Percentiles rank a stretch among this genome's conserved stretches.
These are phyloP conservation scores for Orientallactaga bullata DNA, from an alignment of 2,113 vertebrate species.

Conservation along the genomic window DNA sequence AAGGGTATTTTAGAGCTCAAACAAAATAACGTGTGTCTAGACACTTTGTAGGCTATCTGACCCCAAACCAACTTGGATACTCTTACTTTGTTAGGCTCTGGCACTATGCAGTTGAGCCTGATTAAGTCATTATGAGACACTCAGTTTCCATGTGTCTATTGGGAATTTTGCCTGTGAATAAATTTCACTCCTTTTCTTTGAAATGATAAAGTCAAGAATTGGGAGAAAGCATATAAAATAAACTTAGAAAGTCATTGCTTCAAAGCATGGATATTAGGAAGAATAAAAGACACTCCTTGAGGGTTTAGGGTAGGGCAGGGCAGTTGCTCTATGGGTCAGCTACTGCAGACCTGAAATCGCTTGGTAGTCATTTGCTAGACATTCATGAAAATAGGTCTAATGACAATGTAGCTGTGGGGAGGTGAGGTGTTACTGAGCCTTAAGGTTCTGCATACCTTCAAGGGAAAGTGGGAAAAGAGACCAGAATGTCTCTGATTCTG, in stretches of 20 bases:
- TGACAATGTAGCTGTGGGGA: slow-evolving; percentile 50
- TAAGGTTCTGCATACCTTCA: neutral
- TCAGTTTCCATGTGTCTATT: slow-evolving; percentile 45
- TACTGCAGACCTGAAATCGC: neutral
- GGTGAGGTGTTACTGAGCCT: neutral
- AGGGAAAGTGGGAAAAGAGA: neutral
- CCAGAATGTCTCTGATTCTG: neutral
- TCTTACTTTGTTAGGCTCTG: slow-evolving; percentile 59
- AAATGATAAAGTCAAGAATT: slow-evolving; percentile 67
- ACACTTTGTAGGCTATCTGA: slow-evolving; percentile 25
- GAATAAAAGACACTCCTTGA: slow-evolving; percentile 25
- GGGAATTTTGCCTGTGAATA: slow-evolving; percentile 55
- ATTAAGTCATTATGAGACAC: slow-evolving; percentile 40
- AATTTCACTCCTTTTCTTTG: slow-evolving; percentile 59
- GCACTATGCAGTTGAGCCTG: neutral
- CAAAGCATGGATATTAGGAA: slow-evolving; percentile 55
- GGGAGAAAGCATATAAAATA: slow-evolving; percentile 58
- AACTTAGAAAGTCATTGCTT: slow-evolving; percentile 64
- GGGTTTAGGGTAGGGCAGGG: slow-evolving; percentile 32
- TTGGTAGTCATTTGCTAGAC: neutral
- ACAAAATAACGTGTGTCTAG: slow-evolving; percentile 38
- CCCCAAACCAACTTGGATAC: neutral
- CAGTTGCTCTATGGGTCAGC: neutral
- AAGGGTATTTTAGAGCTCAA: slow-evolving; percentile 32
- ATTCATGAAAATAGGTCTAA: slow-evolving; percentile 36